A percentile compares a stretch with the other conserved stretches of the same genome.
Evolutionary conservation across 2,888 invertebrate genomes (phyloP).

Genomic region (Muschampia plurimacula): DNA sequence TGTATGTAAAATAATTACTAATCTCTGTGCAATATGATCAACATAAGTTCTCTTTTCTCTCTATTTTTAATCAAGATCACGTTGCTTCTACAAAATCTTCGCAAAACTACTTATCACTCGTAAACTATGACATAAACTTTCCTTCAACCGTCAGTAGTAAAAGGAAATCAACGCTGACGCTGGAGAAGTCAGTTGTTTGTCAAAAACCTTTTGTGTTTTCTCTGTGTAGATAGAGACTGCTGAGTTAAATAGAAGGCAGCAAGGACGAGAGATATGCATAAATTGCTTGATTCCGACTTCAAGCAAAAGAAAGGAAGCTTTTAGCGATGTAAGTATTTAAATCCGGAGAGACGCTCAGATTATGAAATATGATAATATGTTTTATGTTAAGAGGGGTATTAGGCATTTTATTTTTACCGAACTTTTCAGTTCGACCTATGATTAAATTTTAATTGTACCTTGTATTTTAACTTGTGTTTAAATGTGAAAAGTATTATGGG

Average conservation of each 20-base stretch:
- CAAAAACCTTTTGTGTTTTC: slow-evolving; percentile 14
- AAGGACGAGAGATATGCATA: slow-evolving; percentile 24
- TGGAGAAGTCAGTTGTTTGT: neutral
- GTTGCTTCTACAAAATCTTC: neutral
- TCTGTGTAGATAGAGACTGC: slow-evolving; percentile 19
- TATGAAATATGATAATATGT: slow-evolving; percentile 26
- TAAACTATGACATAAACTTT: neutral
- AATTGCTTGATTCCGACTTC: slow-evolving; percentile 32
- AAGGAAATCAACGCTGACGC: neutral
- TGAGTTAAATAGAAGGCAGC: slow-evolving; percentile 22
- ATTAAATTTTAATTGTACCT: neutral
- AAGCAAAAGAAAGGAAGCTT: slow-evolving; percentile 29
- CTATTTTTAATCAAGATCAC: too few species aligned
- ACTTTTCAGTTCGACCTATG: neutral
- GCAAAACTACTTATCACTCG: neutral
- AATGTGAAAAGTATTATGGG: too few species aligned
- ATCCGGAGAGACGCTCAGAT: slow-evolving; percentile 17
- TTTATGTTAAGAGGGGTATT: neutral
- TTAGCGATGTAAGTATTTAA: slow-evolving; percentile 28
- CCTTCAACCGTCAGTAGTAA: neutral
- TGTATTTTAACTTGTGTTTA: neutral
- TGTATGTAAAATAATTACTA: too few species aligned
- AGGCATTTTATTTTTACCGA: neutral
- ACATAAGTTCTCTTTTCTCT: too few species aligned
- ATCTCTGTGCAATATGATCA: too few species aligned